phyloP scores from a whole-genome alignment of 2,797 vertebrate species.

The Neopelma chrysocephalum region DNA sequence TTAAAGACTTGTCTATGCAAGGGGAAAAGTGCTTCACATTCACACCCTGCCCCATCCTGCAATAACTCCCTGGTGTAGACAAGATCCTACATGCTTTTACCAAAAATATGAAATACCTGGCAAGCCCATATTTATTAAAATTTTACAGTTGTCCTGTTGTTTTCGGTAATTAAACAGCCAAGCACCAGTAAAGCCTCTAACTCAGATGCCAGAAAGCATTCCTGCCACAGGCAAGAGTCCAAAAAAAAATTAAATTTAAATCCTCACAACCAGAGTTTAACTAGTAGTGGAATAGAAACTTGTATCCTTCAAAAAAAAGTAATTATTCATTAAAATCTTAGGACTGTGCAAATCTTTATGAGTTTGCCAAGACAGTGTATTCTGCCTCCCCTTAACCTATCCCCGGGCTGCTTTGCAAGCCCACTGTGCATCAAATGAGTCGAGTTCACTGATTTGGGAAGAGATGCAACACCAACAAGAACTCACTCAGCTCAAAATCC shows the following conservation, averaged over 20 bases:
- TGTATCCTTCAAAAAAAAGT: not conserved
- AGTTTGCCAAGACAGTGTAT: not conserved
- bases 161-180: slow-evolving; percentile 20
- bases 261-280: not conserved
- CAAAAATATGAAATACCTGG: slow-evolving; percentile 33
- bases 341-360: not conserved
- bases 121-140: slow-evolving; percentile 33
- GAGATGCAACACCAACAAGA: not conserved
- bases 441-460: not conserved
- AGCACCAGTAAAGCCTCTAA: not conserved
- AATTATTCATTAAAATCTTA: not conserved
- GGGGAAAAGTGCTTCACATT: not conserved
- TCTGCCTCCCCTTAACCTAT: not conserved
- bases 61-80: not conserved
- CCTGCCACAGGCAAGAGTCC: not conserved
- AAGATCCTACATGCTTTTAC: slow-evolving; percentile 30
- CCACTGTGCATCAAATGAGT: not conserved
- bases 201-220: not conserved
- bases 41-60: not conserved
- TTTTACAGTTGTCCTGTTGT: slow-evolving; percentile 13
- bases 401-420: not conserved
- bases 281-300: not conserved
- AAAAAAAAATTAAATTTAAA: not conserved
- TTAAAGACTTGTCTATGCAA: not conserved
- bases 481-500: not conserved